Conservation (phyloP, 2,113 vertebrate genomes). For the Callionymus lyra region DNA sequence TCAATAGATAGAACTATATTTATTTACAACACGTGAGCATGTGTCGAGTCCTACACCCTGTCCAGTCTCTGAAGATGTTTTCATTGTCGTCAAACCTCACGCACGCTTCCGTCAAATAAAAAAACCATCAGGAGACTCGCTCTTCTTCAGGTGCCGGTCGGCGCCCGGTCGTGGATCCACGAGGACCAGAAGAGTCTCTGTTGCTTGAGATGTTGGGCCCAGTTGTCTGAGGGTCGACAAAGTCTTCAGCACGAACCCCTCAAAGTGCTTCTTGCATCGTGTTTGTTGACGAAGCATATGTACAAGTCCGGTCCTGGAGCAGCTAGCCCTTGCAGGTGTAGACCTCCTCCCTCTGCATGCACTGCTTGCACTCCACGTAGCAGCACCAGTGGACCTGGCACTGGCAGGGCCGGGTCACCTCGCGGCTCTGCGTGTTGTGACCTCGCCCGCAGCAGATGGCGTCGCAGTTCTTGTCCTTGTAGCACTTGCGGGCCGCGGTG, state of each 20-base stretch:
- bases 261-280: conserved; percentile 60
- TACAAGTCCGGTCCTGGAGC: neutral
- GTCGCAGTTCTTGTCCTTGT: conserved; percentile 97
- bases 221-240: conserved; percentile 43
- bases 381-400: conserved; percentile 99
- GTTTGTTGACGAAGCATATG: conserved; percentile 20
- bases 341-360: conserved; percentile 93
- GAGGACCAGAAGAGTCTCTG: conserved; percentile 7
- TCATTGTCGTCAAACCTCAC: conserved; percentile 8
- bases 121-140: too few relatives aligned
- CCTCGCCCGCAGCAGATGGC: conserved; percentile 96
- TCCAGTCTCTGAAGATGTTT: conserved; percentile 34
- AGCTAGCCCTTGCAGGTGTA: conserved; percentile 94
- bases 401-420: conserved; percentile 91
- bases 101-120: too few relatives aligned
- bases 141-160: conserved; percentile 27
- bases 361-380: conserved; percentile 97
- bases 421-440: conserved; percentile 94
- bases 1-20: conserved; percentile 61
- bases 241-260: conserved; percentile 45
- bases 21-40: conserved; percentile 70
- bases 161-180: neutral
- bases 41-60: conserved; percentile 68
- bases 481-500: conserved; percentile 86
- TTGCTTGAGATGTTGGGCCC: conserved; percentile 48